Conservation (phyloP, 2,113 vertebrate genomes). For the Dascyllus trimaculatus region DNA sequence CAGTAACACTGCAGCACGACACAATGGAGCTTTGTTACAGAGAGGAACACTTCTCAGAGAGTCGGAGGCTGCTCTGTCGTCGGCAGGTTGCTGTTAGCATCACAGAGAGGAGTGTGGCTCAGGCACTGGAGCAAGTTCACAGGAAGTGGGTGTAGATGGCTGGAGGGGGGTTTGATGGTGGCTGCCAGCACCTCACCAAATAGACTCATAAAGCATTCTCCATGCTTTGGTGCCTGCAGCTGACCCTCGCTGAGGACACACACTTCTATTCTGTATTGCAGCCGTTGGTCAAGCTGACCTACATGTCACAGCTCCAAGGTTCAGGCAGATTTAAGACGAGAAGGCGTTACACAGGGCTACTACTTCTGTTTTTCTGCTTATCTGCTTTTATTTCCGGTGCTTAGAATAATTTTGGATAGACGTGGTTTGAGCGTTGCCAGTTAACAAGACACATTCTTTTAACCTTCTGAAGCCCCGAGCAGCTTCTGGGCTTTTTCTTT, state of each 20-base stretch:
- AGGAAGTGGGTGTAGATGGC: neutral
- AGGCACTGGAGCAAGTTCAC: conserved; percentile 33
- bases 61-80: conserved; percentile 12
- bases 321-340: conserved; percentile 12
- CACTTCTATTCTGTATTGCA: conserved; percentile 18
- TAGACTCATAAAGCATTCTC: conserved; percentile 46
- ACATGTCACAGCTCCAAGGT: neutral
- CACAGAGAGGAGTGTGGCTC: conserved; percentile 48
- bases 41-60: conserved; percentile 51
- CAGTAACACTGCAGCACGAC: conserved; percentile 49
- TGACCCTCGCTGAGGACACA: conserved; percentile 47
- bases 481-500: too few relatives aligned
- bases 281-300: conserved; percentile 24
- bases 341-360: neutral
- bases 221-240: conserved; percentile 46
- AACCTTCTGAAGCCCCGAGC: too few relatives aligned
- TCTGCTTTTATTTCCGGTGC: neutral
- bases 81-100: conserved; percentile 1
- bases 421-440: too few relatives aligned
- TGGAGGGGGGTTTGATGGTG: neutral
- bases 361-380: neutral
- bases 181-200: conserved; percentile 43
- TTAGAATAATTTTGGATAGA: too few relatives aligned
- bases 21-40: conserved; percentile 41
- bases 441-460: too few relatives aligned